Base-by-base conservation (phyloP, 2,797 vertebrate genomes). In the Hylomyscus alleni region DNA sequence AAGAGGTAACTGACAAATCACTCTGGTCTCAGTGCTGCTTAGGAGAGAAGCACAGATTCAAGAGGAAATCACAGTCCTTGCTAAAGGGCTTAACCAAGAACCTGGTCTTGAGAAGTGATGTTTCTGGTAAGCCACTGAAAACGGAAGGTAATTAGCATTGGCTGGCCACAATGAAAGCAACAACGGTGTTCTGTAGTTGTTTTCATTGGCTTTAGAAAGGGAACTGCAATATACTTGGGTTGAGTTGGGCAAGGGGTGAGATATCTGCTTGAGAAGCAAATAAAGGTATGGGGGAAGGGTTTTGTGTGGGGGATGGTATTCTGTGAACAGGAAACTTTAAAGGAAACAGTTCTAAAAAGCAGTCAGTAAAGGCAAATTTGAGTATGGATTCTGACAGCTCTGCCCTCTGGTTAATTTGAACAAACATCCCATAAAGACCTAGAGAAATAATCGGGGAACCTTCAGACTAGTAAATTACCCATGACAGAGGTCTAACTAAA, bases 71-170 rank as follows among this genome's bases (percentile, higher is more conserved):
- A 95, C 91, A 93, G 85, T 93, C 85, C 95, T 97, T 97, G 73
- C 90, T 95, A 96, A 96, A 96, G 96, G 94, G 97, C 77, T 96
- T 95, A 94, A 88, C 75, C 95, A 96, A 93, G 96, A 96, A 93
- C 84, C 95, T 86, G 92, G 37, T 97, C 92, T 95, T 97, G 96
- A 72, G 94, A 97, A 98, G 78, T 95, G 96, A 91, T 98, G 87
- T 93, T 84, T 90, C 98, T 97, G 97, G 97, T 97, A 97, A 98
- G 97, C 96, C 86, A 88, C 4, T 97, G 91, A 96, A 83, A 97
- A 85, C 84, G 83, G 67, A 97, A 98, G 96, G 93, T 97, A 97
- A 97, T 97, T 78, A 96, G 75, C 86, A 31, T 40, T 94, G 34
- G 26, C 56, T 72, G 89, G 44, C 40, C 72, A 69, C 80, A 95